phyloP scores from a whole-genome alignment of 2,113 vertebrate species.

The Phrynosoma blainvillii region DNA sequence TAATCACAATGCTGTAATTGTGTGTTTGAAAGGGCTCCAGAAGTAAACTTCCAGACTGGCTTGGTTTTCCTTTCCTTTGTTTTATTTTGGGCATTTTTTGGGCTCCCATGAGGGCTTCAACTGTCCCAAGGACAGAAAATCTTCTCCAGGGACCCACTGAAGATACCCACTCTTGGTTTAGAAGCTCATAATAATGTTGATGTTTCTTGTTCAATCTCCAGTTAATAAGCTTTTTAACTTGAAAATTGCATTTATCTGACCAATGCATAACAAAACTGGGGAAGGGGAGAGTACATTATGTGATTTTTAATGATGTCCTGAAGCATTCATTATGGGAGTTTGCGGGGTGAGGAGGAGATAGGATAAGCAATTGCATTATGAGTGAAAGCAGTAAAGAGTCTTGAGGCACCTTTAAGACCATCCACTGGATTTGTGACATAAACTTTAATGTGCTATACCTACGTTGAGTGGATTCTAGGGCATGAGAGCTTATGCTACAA shows the following conservation, averaged over 20 bases:
- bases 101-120: no score
- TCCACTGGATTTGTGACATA: neutral
- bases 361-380: neutral
- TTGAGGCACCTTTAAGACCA: neutral
- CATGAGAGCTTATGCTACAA: neutral
- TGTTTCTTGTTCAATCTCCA: neutral
- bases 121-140: no score
- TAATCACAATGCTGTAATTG: no score
- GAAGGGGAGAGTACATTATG: neutral
- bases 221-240: neutral
- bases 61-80: no score
- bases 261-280: neutral
- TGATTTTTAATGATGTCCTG: neutral
- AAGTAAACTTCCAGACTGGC: no score
- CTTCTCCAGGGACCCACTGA: no score
- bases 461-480: neutral
- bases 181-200: accelerated
- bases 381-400: neutral
- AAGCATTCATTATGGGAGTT: accelerated
- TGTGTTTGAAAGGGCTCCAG: no score
- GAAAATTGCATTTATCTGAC: neutral
- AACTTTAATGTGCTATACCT: neutral
- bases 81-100: no score
- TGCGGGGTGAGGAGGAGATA: neutral
- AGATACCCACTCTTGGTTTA: no score